phyloP scores from a whole-genome alignment of 2,888 invertebrate species.

The Archips xylosteana region DNA sequence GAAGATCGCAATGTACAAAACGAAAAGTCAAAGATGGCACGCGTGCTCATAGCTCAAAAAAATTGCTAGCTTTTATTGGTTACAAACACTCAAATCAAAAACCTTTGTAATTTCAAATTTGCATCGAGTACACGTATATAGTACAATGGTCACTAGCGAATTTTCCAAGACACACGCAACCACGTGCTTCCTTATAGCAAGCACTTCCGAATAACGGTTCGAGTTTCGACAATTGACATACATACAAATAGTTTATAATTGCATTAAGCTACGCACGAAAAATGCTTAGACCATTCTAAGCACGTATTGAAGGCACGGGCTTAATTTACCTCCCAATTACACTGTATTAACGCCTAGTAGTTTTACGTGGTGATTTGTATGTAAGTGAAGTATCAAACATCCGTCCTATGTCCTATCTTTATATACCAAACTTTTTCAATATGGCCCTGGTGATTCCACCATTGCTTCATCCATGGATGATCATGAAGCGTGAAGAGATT shows the following conservation, averaged over 20 bases:
- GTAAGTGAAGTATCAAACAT: not conserved
- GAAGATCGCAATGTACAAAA: not conserved
- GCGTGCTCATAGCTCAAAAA: not conserved
- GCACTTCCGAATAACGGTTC: conserved; percentile 31
- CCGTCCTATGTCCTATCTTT: not conserved
- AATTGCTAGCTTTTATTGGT: not conserved
- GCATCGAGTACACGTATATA: not conserved
- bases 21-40: not conserved
- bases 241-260: conserved; percentile 16
- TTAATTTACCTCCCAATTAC: conserved; percentile 7
- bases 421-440: not conserved
- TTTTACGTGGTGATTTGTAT: not conserved
- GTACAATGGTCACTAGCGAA: conserved; percentile 3
- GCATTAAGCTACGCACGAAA: conserved; percentile 2
- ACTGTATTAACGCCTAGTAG: not conserved
- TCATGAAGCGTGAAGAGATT: no score
- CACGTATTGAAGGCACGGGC: not conserved
- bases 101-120: not conserved
- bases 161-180: conserved; percentile 3
- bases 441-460: no score
- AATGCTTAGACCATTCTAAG: not conserved
- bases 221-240: conserved; percentile 22
- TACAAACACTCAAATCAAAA: not conserved
- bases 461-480: no score
- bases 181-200: conserved; percentile 4